A percentile compares a stretch with the other conserved stretches of the same genome.
phyloP scores from a whole-genome alignment of 2,888 invertebrate species.

The Cenopis cana region DNA sequence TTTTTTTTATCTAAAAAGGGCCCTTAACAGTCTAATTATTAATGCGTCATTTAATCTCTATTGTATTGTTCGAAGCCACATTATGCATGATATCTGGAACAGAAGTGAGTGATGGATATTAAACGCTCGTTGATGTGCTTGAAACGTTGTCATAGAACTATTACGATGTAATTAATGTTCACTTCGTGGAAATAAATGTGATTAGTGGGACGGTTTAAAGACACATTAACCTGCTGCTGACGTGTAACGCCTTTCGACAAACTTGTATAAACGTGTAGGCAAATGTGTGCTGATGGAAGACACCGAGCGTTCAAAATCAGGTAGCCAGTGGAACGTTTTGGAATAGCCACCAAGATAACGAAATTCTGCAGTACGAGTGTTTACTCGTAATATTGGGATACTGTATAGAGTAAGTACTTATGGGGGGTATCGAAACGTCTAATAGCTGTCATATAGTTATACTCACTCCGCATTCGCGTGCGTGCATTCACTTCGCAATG shows the following conservation, averaged over 20 bases:
- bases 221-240: neutral
- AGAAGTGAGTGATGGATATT: conserved; percentile 2
- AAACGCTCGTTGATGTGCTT: conserved; percentile 4
- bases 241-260: neutral
- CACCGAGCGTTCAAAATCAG: neutral
- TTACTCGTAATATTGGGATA: no score
- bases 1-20: no score
- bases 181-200: conserved; percentile 1
- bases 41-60: neutral
- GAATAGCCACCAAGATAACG: neutral
- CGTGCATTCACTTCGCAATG: no score
- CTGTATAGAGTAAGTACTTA: no score
- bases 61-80: neutral
- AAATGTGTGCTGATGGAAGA: no score
- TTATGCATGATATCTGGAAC: neutral
- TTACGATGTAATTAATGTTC: neutral
- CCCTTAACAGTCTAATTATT: neutral
- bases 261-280: neutral
- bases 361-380: neutral
- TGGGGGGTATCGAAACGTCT: no score
- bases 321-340: neutral
- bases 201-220: neutral
- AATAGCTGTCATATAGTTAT: no score
- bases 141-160: neutral
- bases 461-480: no score